Evolutionary conservation across 2,113 vertebrate species (phyloP), one percentile per base, ranked within the genome.

Genomic region (Ailuropoda melanoleuca): DNA sequence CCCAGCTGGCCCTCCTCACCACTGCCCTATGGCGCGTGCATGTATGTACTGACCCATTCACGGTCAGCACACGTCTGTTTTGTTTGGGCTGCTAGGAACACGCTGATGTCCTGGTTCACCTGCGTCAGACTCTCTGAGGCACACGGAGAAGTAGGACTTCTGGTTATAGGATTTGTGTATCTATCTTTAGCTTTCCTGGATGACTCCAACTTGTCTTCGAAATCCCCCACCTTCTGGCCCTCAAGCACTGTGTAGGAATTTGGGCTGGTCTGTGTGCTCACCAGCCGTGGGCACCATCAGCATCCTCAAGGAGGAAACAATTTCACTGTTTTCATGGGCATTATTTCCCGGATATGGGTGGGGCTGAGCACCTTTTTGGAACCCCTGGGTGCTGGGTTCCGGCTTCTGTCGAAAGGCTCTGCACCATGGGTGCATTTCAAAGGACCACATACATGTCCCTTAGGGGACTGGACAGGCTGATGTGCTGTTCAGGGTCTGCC

Each of bases 1-100:
- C 37, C 62, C 0, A 2, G 48, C 8, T 12, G 11, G 1, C 1
- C 70, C 34, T 68, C 68, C 78, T 37, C 14, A 14, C 14, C 60
- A 1, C 23, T 19, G 12, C 3, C 9, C 1, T 0, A 15, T 0
- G 0, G 55, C 0, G 0, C 46, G 26, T 0, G 17, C 8, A 23
- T 0, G 8, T 10, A 4, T 11, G 14, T 11, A 1, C 24, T 17
- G 3, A 26, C 9, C 56, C 24, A 24, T 5, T 8, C 14, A 8
- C 39, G 0, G 1, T 11, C 19, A 6, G 62, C 77, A 12, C 56
- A 4, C 34, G 8, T 4, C 13, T 24, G 43, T 15, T 14, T 26
- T 7, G 31, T 8, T 8, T 6, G 18, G 58, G 43, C 82, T 13
- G 77, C 82, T 11, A 0, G 70, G 37, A 4, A n/a, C 0, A 0